A percentile compares a stretch with the other conserved stretches of the same genome.
Conservation (phyloP, 2,797 vertebrate species). For the Pelodytes ibericus region DNA sequence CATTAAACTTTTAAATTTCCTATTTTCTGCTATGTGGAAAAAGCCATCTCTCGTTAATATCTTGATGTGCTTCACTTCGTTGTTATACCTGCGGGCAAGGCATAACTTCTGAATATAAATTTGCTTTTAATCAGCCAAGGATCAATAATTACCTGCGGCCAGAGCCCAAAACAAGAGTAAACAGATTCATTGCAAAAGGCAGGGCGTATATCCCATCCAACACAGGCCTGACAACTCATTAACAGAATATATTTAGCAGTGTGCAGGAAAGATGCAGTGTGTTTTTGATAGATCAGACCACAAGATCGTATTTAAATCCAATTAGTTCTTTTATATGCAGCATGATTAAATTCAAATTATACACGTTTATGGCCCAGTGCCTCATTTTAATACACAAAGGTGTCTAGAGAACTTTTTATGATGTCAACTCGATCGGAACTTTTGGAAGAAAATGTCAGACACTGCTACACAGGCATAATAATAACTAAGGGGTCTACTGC, state of each 20-base stretch:
- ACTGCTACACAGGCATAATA: not conserved
- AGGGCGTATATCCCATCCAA: slow-evolving; percentile 76
- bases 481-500: no score
- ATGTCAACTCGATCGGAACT: not conserved
- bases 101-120: slow-evolving; percentile 95
- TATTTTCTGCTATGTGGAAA: slow-evolving; percentile 97
- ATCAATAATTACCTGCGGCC: slow-evolving; percentile 85
- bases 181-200: slow-evolving; percentile 76
- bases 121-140: slow-evolving; percentile 86
- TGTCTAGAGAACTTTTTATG: not conserved
- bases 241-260: slow-evolving; percentile 73
- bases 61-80: slow-evolving; percentile 99
- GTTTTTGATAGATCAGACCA: slow-evolving; percentile 54
- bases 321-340: slow-evolving; percentile 36
- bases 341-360: slow-evolving; percentile 27
- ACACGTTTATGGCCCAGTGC: slow-evolving; percentile 5
- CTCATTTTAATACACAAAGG: slow-evolving; percentile 11
- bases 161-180: slow-evolving; percentile 70
- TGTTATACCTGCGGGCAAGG: slow-evolving; percentile 95
- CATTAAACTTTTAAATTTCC: slow-evolving; percentile 95
- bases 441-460: not conserved
- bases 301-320: slow-evolving; percentile 57
- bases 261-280: slow-evolving; percentile 60
- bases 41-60: slow-evolving; percentile 93
- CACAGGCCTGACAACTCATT: slow-evolving; percentile 74